phyloP scores from a whole-genome alignment of 2,888 invertebrate species.

The Tenthredo mesomela region DNA sequence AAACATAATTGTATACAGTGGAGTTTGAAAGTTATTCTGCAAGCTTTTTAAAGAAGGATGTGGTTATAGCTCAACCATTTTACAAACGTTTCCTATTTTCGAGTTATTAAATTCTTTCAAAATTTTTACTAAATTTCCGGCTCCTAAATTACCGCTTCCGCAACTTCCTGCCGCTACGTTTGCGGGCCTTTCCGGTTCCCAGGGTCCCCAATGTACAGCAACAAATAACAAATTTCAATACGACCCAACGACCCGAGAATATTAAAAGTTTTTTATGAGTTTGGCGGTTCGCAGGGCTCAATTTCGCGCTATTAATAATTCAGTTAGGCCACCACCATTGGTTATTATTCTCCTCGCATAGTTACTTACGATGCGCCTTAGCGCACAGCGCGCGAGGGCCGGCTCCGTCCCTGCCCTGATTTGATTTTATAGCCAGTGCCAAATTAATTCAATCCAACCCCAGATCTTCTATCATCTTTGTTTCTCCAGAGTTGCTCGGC shows the following conservation, averaged over 20 bases:
- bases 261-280: conserved; percentile 36
- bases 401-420: conserved; percentile 32
- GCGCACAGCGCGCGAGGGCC: conserved; percentile 1
- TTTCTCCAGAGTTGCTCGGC: not conserved
- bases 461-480: conserved; percentile 40
- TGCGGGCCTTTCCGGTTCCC: not conserved
- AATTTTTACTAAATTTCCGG: not conserved
- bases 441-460: conserved; percentile 51
- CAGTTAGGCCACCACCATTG: conserved; percentile 40
- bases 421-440: conserved; percentile 48
- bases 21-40: not conserved
- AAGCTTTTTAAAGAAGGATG: not conserved
- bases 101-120: not conserved
- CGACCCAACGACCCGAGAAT: conserved; percentile 17
- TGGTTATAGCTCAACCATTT: not conserved
- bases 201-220: conserved; percentile 5
- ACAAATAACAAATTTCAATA: conserved; percentile 34
- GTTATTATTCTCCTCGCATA: conserved; percentile 52
- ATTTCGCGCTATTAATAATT: conserved; percentile 49
- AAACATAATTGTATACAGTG: not conserved
- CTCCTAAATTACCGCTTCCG: not conserved
- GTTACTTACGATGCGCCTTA: conserved; percentile 45
- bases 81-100: not conserved
- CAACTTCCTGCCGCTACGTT: not conserved
- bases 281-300: conserved; percentile 35